Conservation (phyloP, 2,113 vertebrate species). For the Pterocles orientalis region DNA sequence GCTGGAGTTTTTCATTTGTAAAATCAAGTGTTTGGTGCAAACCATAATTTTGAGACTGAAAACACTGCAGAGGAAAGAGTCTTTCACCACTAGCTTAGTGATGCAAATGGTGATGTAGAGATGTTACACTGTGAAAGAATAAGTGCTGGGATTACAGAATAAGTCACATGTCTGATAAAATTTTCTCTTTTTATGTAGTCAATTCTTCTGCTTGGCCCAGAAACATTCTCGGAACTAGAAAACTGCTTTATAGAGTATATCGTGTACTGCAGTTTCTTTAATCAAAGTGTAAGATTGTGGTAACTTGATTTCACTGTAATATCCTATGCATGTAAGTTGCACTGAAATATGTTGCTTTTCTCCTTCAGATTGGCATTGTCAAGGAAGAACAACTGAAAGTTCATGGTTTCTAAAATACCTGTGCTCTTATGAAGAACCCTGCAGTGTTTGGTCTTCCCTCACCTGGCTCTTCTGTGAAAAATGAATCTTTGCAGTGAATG, state of each 20-base stretch:
- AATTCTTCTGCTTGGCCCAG: neutral
- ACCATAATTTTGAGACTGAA: neutral
- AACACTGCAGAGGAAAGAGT: neutral
- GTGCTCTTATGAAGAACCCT: constrained; percentile 56
- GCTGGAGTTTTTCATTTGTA: neutral
- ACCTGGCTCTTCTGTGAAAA: constrained; percentile 69
- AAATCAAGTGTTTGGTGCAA: neutral
- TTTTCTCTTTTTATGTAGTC: neutral
- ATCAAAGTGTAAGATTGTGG: neutral
- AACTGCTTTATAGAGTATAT: neutral
- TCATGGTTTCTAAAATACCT: constrained; percentile 83
- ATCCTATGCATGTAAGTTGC: neutral
- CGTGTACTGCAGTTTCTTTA: neutral
- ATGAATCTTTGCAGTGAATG: constrained; percentile 76
- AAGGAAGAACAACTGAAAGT: constrained; percentile 91
- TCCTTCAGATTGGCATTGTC: constrained; percentile 83
- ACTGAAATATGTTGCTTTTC: constrained; percentile 31
- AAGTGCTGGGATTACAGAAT: neutral
- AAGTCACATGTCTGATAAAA: neutral
- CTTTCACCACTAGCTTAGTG: neutral
- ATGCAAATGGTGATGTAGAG: neutral
- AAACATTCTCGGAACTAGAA: neutral
- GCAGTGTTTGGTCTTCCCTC: constrained; percentile 51
- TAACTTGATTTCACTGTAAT: neutral
- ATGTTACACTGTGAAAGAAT: neutral